These are phyloP conservation scores for Dicroscelio sp. DNA, from an alignment of 2,888 invertebrate species.

Conservation along the genomic window DNA sequence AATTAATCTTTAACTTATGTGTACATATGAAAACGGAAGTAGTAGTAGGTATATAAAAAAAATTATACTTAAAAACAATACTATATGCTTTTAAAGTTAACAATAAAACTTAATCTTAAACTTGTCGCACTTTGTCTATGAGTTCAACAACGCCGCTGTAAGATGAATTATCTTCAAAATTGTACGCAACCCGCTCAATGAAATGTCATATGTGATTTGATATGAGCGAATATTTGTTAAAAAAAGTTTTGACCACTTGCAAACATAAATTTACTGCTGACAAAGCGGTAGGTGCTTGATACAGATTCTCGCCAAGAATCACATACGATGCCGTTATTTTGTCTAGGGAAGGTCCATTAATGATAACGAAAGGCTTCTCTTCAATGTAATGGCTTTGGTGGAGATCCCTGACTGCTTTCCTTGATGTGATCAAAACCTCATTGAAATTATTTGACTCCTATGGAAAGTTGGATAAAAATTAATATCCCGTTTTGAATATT, in stretches of 20 bases:
- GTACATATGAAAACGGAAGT: no score
- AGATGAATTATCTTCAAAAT: conserved; percentile 29
- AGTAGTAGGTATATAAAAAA: no score
- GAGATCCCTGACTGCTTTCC: neutral
- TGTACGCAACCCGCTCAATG: conserved; percentile 52
- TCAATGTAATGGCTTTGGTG: conserved; percentile 45
- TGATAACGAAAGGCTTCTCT: conserved; percentile 62
- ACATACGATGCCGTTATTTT: conserved; percentile 57
- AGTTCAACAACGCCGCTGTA: conserved; percentile 50
- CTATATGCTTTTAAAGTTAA: no score
- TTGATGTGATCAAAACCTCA: neutral
- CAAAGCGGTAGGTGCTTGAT: conserved; percentile 30
- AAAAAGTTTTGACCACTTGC: conserved; percentile 60
- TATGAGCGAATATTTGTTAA: conserved; percentile 49
- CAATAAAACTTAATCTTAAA: neutral
- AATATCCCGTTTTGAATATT: no score
- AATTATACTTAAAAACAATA: no score
- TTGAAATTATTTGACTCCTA: conserved; percentile 45
- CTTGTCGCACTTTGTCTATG: conserved; percentile 39
- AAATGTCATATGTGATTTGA: conserved; percentile 74
- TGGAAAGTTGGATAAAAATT: no score
- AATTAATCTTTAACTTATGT: no score
- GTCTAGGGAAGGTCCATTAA: conserved; percentile 63
- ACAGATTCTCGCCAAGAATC: conserved; percentile 23
- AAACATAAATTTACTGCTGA: conserved; percentile 72